phyloP scores from a whole-genome alignment of 2,113 vertebrate species.

The Cyanoramphus novaezelandiae region DNA sequence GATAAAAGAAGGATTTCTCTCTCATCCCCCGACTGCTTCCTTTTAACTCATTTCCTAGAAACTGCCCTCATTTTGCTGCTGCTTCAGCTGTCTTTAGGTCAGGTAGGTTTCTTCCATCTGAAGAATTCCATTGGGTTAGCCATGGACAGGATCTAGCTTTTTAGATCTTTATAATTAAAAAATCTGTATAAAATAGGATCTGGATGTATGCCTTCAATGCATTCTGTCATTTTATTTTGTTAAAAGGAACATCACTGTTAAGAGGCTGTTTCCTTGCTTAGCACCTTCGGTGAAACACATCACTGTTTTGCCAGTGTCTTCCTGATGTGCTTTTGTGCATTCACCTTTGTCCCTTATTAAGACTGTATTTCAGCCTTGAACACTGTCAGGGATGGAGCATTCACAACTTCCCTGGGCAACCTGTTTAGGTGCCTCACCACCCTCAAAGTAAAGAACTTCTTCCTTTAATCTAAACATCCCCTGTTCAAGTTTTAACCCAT shows the following conservation, averaged over 20 bases:
- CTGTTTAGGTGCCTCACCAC: background rate
- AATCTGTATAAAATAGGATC: background rate
- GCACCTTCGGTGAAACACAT: background rate
- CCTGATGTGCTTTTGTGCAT: background rate
- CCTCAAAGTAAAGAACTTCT: background rate
- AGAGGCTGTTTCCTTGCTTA: background rate
- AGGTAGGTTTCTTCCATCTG: background rate
- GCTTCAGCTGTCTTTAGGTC: background rate
- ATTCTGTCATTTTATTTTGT: background rate
- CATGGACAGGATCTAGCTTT: background rate
- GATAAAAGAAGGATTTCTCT: background rate
- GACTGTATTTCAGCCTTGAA: accelerated
- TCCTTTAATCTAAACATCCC: background rate
- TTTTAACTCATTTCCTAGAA: background rate
- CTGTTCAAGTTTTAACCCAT: too few species aligned
- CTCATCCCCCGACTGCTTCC: background rate
- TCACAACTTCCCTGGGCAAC: background rate
- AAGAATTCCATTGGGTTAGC: background rate
- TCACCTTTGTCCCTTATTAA: background rate
- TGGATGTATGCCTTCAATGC: background rate
- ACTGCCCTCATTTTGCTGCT: background rate
- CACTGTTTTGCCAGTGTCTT: background rate
- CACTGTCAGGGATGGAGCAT: background rate
- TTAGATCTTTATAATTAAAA: background rate
- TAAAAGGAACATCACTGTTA: background rate